Evolutionary conservation across 2,113 vertebrate genomes (phyloP).

Genomic region (Menura novaehollandiae): DNA sequence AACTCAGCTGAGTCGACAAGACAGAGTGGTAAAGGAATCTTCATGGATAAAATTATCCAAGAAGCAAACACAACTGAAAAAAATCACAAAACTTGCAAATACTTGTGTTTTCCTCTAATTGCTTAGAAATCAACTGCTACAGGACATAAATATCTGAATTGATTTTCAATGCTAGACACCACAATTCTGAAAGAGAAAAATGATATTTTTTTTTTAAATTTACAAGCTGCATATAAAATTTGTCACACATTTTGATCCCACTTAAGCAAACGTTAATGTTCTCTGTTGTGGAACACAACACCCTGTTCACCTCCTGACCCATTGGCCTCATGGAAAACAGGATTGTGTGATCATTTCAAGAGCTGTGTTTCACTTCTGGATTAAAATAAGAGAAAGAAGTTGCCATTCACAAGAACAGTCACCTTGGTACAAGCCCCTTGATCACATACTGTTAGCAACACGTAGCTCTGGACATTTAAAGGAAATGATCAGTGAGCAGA

Average conservation of each 20-base stretch:
- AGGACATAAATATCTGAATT: constrained; percentile 51
- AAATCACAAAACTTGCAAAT: constrained; percentile 38
- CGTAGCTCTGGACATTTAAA: neutral
- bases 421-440: neutral
- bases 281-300: neutral
- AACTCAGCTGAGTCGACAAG: constrained; percentile 53
- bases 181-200: constrained; percentile 10
- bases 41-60: constrained; percentile 55
- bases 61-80: constrained; percentile 16
- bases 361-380: neutral
- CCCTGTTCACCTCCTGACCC: neutral
- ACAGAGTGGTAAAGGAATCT: constrained; percentile 22
- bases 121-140: constrained; percentile 34
- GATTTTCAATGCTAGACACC: constrained; percentile 38
- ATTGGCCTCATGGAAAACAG: neutral
- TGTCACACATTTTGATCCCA: neutral
- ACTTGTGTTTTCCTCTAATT: constrained; percentile 44
- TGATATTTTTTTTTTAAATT: neutral
- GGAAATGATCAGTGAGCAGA: neutral
- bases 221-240: neutral
- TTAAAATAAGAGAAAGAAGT: neutral
- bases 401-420: neutral
- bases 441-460: neutral
- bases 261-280: neutral
- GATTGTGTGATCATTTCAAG: neutral